A percentile compares a stretch with the other conserved stretches of the same genome.
Evolutionary conservation across 2,113 vertebrate genomes (phyloP).

Genomic region (Geothlypis trichas): DNA sequence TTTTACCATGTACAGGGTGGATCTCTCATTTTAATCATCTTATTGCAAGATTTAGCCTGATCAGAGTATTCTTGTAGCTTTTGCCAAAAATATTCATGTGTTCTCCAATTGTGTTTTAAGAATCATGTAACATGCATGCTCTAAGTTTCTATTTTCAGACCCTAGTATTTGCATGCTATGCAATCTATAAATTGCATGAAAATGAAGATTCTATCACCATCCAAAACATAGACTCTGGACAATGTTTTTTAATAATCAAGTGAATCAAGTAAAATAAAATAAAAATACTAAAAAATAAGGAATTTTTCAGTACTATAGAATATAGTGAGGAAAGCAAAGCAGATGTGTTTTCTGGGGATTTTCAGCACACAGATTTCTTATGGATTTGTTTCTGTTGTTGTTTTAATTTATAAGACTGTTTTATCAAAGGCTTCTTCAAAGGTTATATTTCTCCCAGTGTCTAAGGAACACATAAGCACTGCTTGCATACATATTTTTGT

Average conservation of each 20-base stretch:
- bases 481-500: not conserved
- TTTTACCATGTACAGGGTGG: not conserved
- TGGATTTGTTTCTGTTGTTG: not conserved
- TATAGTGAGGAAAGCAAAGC: not conserved
- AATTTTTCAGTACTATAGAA: not conserved
- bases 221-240: not conserved
- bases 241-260: slow-evolving; percentile 11
- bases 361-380: not conserved
- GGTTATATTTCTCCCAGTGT: not conserved
- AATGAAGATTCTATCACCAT: not conserved
- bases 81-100: not conserved
- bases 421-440: not conserved
- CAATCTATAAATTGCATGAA: slow-evolving; percentile 18
- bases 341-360: not conserved
- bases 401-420: not conserved
- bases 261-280: slow-evolving; percentile 21
- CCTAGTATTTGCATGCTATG: not conserved
- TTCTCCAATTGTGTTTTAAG: not conserved
- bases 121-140: not conserved
- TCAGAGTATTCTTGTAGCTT: not conserved
- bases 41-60: not conserved
- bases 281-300: not conserved
- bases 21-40: not conserved
- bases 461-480: not conserved
- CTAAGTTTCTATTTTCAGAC: slow-evolving; percentile 1